Evolutionary conservation across 2,888 invertebrate species (phyloP), one percentile per base, ranked within the genome.

Genomic region (Amphipyra tragopoginis): DNA sequence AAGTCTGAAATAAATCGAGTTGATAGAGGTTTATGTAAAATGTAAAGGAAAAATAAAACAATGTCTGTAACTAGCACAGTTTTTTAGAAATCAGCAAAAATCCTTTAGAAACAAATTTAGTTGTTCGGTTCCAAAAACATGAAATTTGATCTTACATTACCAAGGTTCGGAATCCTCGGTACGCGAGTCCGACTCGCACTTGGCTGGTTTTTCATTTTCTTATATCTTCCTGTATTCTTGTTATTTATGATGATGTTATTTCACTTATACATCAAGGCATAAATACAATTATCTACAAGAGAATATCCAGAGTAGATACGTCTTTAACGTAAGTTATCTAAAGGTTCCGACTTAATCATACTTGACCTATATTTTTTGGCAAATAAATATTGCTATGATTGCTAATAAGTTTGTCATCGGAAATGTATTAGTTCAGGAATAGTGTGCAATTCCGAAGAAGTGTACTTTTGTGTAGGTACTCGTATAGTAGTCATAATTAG

Each of bases 301-400:
- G 10, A 33, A 36, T 36, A 29, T 38, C 29, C 9, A 48, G 29
- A 44, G 21, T 29, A 5, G 5, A 29, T 29, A 29, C 7, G 29
- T 29, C 29, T 29, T 29, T 29, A 29, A 29, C 29, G n/a, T 54
- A 53, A 50, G 67, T 43, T 76, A 76, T 62, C 64, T 40, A 59
- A 43, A 49, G 33, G 51, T 63, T 42, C 0, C 34, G 38, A 44
- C 40, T 57, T 54, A 58, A 68, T 73, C 68, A 56, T 55, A 58
- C 65, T 70, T 70, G 59, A 70, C 57, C 62, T 49, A 58, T n/a
- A 62, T 71, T 57, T 60, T 58, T 71, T 69, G 49, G 42, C 44
- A 65, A 59, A 43, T 45, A 48, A 48, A 54, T 49, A 60, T n/a
- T n/a, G n/a, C n/a, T n/a, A 53, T 52, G 40, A 55, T 57, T 55